Conservation (phyloP, 2,113 vertebrate species). For the Lathamus discolor region DNA sequence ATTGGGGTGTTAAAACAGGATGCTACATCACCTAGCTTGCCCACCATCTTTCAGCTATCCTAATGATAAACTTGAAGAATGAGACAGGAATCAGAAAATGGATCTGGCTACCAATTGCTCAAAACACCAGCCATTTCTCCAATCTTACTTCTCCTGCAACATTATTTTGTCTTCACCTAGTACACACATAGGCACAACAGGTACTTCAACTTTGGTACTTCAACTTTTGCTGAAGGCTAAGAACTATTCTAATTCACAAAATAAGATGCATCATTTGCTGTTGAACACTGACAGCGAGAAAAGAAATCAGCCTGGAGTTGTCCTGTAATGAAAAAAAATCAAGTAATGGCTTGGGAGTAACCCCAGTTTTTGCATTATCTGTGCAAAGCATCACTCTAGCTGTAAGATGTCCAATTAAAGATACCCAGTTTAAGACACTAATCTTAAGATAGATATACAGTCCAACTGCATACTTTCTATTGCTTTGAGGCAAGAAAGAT, state of each 20-base stretch:
- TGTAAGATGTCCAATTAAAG: background rate
- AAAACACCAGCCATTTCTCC: background rate
- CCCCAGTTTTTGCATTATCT: background rate
- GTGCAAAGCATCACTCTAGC: background rate
- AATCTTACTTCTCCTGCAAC: background rate
- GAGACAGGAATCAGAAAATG: background rate
- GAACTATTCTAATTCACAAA: background rate
- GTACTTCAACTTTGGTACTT: background rate
- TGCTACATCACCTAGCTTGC: background rate
- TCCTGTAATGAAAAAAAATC: background rate
- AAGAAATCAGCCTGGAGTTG: background rate
- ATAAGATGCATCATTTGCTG: background rate
- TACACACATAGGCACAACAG: background rate
- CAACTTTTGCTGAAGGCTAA: background rate
- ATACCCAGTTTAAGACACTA: background rate
- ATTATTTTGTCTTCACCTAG: background rate
- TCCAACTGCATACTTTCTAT: background rate
- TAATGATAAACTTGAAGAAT: background rate
- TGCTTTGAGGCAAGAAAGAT: background rate
- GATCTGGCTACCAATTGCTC: background rate
- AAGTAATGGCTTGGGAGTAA: background rate
- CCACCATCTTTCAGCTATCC: background rate
- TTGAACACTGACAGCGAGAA: background rate
- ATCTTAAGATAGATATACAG: background rate
- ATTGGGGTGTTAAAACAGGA: fast-evolving